Evolutionary conservation across 1,140 invertebrate genomes (phyloP).

Genomic region (Hirudo medicinalis): DNA sequence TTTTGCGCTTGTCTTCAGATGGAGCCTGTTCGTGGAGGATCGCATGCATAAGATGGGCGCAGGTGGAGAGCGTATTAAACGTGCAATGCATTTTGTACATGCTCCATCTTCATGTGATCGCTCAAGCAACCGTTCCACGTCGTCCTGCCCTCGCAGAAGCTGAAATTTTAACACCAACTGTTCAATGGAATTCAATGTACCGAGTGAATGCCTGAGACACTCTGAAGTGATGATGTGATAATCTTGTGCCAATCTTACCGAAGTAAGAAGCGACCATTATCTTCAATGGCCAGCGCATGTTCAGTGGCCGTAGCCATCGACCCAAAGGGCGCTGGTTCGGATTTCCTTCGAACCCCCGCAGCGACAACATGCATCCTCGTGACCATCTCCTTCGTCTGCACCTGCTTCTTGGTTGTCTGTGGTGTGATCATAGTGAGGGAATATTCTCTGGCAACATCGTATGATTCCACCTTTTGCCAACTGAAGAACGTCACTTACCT

Average conservation of each 20-base stretch:
- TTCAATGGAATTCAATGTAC: neutral
- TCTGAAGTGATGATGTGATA: neutral
- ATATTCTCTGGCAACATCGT: slow-evolving; percentile 16
- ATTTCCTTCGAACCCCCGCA: slow-evolving; percentile 14
- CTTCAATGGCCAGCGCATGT: slow-evolving; percentile 16
- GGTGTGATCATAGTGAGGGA: slow-evolving; percentile 22
- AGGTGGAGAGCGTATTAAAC: no score
- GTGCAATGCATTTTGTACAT: no score
- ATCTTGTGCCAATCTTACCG: neutral
- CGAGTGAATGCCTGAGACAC: neutral
- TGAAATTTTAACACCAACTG: neutral
- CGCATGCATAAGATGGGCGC: no score
- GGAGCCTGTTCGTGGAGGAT: no score
- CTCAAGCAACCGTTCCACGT: neutral
- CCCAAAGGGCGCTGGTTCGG: slow-evolving; percentile 10
- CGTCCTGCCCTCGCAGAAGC: neutral
- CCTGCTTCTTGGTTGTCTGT: slow-evolving; percentile 22
- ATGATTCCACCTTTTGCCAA: slow-evolving; percentile 16
- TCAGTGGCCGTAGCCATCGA: slow-evolving; percentile 17
- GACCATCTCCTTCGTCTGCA: slow-evolving; percentile 20
- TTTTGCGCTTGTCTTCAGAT: no score
- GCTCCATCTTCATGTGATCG: no score
- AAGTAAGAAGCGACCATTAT: neutral
- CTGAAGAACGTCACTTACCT: slow-evolving; percentile 21
- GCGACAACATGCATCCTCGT: slow-evolving; percentile 22